phyloP scores from a whole-genome alignment of 2,113 vertebrate species.

The Galemys pyrenaicus region DNA sequence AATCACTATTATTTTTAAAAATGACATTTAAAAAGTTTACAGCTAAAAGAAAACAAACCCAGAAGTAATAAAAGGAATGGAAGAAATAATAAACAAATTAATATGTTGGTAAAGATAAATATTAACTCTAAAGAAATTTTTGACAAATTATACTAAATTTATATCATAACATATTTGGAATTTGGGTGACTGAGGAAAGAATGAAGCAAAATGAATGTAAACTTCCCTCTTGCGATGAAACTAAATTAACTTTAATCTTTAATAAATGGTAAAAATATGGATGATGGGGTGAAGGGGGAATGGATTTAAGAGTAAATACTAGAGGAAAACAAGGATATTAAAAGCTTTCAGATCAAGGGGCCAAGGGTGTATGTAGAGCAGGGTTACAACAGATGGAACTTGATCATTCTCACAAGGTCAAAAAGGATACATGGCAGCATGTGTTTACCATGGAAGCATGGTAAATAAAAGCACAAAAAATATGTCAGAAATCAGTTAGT shows the following conservation, averaged over 20 bases:
- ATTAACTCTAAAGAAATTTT: neutral
- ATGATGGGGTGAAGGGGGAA: neutral
- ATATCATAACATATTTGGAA: neutral
- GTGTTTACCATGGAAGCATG: neutral
- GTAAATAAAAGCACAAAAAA: slow-evolving; percentile 9
- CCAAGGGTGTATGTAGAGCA: neutral
- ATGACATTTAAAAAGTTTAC: neutral
- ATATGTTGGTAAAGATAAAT: neutral
- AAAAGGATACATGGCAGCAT: neutral
- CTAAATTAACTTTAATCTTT: neutral
- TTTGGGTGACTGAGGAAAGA: neutral
- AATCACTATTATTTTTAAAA: neutral
- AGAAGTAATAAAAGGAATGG: neutral
- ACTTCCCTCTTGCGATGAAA: neutral
- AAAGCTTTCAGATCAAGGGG: neutral
- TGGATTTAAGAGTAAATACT: neutral
- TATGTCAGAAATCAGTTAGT: neutral
- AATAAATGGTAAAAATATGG: neutral
- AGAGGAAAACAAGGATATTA: neutral
- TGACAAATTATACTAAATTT: neutral
- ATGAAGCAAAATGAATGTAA: slow-evolving; percentile 20
- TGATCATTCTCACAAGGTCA: neutral
- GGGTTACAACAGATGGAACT: neutral
- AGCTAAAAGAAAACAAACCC: neutral
- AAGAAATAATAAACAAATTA: neutral